Conservation (phyloP, 2,888 invertebrate genomes). For the Callyntrura guangdongensis region DNA sequence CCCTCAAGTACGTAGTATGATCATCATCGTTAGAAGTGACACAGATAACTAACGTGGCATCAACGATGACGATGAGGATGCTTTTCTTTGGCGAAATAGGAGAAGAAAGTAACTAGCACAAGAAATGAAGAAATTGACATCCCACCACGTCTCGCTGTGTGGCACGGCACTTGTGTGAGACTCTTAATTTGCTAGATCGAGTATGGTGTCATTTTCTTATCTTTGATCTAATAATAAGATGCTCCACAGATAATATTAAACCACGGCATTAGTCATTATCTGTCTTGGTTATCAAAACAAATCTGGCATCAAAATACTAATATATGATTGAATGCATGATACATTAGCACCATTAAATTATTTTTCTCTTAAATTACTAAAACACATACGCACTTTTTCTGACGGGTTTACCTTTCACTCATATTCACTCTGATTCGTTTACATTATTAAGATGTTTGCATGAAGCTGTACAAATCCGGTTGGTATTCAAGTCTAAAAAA, state of each 20-base stretch:
- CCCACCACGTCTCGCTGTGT: not conserved
- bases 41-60: conserved; percentile 8
- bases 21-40: conserved; percentile 36
- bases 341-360: conserved; percentile 18
- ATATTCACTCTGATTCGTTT: not conserved
- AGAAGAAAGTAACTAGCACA: not conserved
- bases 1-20: not conserved
- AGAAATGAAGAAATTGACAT: not conserved
- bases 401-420: not conserved
- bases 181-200: no score
- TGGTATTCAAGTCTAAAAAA: conserved; percentile 19
- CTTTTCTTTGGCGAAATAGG: not conserved
- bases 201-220: no score
- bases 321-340: no score
- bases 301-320: no score
- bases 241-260: no score
- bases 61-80: not conserved
- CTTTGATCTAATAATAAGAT: no score
- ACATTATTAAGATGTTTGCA: not conserved
- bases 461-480: conserved; percentile 20
- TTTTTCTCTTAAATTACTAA: no score
- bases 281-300: no score
- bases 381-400: conserved; percentile 19
- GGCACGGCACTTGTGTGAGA: not conserved
- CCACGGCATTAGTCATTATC: no score